phyloP scores from a whole-genome alignment of 2,797 vertebrate genomes.

The Vespertilio murinus region DNA sequence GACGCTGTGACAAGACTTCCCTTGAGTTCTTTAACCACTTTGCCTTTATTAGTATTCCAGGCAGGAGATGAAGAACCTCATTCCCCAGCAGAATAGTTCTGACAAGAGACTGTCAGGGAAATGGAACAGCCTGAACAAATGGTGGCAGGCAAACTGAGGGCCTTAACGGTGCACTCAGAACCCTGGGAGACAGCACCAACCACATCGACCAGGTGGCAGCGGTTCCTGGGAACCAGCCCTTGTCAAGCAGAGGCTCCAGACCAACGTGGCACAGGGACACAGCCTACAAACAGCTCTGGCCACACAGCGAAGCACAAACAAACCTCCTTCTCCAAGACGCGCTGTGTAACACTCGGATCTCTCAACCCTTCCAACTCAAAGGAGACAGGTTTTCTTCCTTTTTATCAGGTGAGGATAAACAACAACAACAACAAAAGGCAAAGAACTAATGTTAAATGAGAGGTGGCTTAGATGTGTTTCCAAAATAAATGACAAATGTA shows the following conservation, averaged over 20 bases:
- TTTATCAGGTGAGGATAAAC: too few species aligned
- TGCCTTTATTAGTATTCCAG: background rate
- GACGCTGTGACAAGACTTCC: background rate
- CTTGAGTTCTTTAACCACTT: background rate
- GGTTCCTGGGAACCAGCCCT: background rate
- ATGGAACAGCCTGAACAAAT: background rate
- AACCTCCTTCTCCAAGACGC: background rate
- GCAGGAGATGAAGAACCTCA: background rate
- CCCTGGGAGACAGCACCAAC: background rate
- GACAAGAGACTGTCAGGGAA: constrained; percentile 6
- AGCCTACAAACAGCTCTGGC: background rate
- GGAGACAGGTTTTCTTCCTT: background rate
- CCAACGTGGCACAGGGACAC: background rate
- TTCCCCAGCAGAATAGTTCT: background rate
- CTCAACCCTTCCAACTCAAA: background rate
- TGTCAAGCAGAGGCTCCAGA: background rate
- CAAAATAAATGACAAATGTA: background rate
- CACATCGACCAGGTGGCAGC: background rate
- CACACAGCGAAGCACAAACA: background rate
- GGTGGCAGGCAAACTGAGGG: background rate
- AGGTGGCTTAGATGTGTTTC: background rate
- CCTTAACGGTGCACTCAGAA: background rate
- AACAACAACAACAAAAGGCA: too few species aligned
- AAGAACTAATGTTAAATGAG: background rate
- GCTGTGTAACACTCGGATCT: background rate